Conservation (phyloP, 2,888 invertebrate species). For the Acleris emargana region DNA sequence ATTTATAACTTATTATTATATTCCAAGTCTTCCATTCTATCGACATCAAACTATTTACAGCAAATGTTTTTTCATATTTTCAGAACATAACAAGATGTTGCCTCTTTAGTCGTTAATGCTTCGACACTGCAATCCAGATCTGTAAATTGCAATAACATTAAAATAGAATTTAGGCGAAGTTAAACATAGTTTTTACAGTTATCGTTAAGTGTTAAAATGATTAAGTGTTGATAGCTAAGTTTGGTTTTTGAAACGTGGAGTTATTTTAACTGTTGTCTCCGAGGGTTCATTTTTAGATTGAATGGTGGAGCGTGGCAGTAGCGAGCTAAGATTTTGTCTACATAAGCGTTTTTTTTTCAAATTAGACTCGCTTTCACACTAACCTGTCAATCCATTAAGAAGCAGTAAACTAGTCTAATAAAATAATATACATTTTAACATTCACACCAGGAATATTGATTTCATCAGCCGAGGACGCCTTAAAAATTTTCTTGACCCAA, state of each 20-base stretch:
- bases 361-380: too few species aligned
- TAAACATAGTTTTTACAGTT: constrained; percentile 14
- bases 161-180: constrained; percentile 2
- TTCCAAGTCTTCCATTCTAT: constrained; percentile 17
- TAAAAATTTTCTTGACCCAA: too few species aligned
- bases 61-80: constrained; percentile 23
- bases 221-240: background rate
- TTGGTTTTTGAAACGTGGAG: background rate
- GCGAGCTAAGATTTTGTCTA: too few species aligned
- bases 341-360: too few species aligned
- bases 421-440: too few species aligned
- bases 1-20: background rate
- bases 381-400: too few species aligned
- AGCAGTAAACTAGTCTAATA: too few species aligned
- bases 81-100: constrained; percentile 26
- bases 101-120: constrained; percentile 2
- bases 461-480: too few species aligned
- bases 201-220: constrained; percentile 8
- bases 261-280: background rate
- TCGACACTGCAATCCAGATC: constrained; percentile 17
- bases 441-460: too few species aligned
- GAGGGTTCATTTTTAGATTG: too few species aligned
- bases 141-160: constrained; percentile 23
- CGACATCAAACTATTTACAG: constrained; percentile 4
- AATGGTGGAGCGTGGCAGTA: too few species aligned